A percentile compares a stretch with the other conserved stretches of the same genome.
phyloP scores from a whole-genome alignment of 2,888 invertebrate species.

The Willowsia nigromaculata region DNA sequence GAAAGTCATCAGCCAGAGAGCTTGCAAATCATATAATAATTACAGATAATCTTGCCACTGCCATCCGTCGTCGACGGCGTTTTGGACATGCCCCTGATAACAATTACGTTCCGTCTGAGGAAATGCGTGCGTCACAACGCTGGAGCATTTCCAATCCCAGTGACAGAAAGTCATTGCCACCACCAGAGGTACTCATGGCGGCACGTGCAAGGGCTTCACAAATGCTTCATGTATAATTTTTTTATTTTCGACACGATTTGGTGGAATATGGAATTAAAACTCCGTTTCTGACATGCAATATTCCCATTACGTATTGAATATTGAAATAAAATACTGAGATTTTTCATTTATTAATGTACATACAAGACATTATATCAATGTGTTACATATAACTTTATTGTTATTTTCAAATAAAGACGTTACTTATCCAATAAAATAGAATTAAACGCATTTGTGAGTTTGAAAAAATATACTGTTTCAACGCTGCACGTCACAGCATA shows the following conservation, averaged over 20 bases:
- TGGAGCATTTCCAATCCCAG: background rate
- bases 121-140: constrained; percentile 29
- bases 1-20: background rate
- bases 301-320: background rate
- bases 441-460: too few relatives aligned
- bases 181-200: constrained; percentile 46
- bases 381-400: too few relatives aligned
- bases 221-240: background rate
- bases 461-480: too few relatives aligned
- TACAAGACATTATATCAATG: too few relatives aligned
- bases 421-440: too few relatives aligned
- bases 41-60: constrained; percentile 56
- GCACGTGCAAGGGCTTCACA: constrained; percentile 59
- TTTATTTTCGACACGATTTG: too few relatives aligned
- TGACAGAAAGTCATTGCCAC: constrained; percentile 56
- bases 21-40: background rate
- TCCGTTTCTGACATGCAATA: background rate
- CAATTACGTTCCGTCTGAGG: constrained; percentile 43
- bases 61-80: constrained; percentile 48
- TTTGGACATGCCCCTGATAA: constrained; percentile 58
- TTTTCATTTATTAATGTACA: too few relatives aligned
- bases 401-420: too few relatives aligned
- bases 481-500: too few relatives aligned
- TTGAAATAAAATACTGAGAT: background rate
- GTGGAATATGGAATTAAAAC: background rate